Evolutionary conservation across 2,113 vertebrate species (phyloP).

Genomic region (human): DNA sequence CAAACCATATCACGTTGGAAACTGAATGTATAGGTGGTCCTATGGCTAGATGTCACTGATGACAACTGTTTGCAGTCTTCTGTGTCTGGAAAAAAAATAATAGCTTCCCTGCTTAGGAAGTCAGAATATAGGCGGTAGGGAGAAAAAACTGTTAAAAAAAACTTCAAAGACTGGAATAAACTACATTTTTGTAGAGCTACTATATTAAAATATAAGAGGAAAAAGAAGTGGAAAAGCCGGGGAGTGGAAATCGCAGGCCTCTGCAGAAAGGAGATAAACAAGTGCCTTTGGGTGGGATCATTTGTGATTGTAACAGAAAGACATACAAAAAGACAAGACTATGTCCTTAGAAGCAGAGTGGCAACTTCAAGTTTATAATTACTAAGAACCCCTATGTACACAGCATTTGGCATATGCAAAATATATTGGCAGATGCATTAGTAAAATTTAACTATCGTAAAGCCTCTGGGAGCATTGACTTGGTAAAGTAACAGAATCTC

Average conservation of each 20-base stretch:
- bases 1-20: neutral
- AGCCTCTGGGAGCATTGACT: conserved; percentile 35
- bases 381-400: neutral
- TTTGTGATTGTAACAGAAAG: neutral
- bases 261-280: neutral
- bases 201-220: neutral
- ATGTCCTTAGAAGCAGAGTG: neutral
- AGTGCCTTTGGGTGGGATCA: neutral
- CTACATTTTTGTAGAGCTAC: neutral
- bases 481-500: neutral
- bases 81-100: neutral
- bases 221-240: neutral
- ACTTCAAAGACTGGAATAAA: neutral
- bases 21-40: neutral
- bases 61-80: neutral
- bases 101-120: neutral
- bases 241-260: neutral
- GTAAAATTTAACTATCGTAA: conserved; percentile 57
- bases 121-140: neutral
- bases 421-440: conserved; percentile 49
- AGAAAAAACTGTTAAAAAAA: conserved; percentile 1
- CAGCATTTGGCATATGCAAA: neutral
- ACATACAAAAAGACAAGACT: neutral
- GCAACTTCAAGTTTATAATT: conserved; percentile 14
- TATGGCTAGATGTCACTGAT: neutral